These are phyloP conservation scores for Porites cylindrica DNA, from an alignment of 92 coral and sea anemone genomes.

Conservation along the genomic window DNA sequence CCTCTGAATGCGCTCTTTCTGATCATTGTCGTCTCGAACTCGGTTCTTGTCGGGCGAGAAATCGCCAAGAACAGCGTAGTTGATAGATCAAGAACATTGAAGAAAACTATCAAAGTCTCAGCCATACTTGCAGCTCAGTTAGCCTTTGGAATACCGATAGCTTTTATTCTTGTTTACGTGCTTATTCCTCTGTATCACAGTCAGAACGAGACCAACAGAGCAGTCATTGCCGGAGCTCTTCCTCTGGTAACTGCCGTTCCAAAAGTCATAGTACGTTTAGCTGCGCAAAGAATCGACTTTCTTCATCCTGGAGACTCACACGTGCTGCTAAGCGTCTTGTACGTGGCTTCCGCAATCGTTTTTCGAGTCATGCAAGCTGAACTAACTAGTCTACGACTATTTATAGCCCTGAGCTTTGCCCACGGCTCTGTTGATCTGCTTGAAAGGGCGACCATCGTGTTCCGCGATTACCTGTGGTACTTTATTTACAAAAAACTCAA, in stretches of 20 bases:
- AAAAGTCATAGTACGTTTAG: constrained; percentile 57
- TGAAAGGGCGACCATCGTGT: constrained; percentile 53
- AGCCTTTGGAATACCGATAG: constrained; percentile 41
- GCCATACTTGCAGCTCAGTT: constrained; percentile 49
- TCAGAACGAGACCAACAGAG: constrained; percentile 43
- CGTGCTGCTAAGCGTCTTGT: constrained; percentile 39
- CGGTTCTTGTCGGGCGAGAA: constrained; percentile 50
- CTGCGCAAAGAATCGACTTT: constrained; percentile 55
- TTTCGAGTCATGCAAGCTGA: constrained; percentile 78
- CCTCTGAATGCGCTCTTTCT: constrained; percentile 55
- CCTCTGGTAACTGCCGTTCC: constrained; percentile 61
- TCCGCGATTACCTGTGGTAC: constrained; percentile 71
- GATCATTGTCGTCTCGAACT: constrained; percentile 41
- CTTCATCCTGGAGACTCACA: constrained; percentile 56
- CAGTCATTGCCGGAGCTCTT: constrained; percentile 31
- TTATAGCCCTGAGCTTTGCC: constrained; percentile 60
- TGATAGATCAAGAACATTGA: background rate
- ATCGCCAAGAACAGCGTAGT: background rate
- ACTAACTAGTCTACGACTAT: constrained; percentile 37
- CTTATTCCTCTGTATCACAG: constrained; percentile 58
- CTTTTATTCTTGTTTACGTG: constrained; percentile 43
- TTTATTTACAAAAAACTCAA: constrained; percentile 47
- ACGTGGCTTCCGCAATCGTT: constrained; percentile 40
- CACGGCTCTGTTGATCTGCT: constrained; percentile 63
- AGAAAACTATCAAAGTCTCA: constrained; percentile 26